A percentile compares a stretch with the other conserved stretches of the same genome.
Evolutionary conservation across 2,113 vertebrate species (phyloP).

Genomic region (Siniperca chuatsi): DNA sequence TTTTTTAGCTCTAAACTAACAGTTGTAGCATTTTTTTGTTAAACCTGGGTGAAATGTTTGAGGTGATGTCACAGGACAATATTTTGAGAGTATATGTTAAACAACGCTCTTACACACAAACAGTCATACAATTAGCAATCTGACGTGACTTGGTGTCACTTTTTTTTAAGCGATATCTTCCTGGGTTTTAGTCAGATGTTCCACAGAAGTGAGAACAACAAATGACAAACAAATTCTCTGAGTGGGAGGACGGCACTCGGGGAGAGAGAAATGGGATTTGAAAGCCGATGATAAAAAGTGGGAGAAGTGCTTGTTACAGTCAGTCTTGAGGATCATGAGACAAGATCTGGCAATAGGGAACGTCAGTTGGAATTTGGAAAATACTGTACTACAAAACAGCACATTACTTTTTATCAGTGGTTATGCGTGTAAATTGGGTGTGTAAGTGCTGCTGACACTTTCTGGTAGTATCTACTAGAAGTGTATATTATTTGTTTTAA

Average conservation of each 20-base stretch:
- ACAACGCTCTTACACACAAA: not conserved
- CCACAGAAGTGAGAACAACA: constrained; percentile 29
- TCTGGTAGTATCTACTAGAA: not conserved
- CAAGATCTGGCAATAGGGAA: constrained; percentile 28
- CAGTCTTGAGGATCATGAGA: constrained; percentile 43
- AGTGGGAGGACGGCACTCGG: constrained; percentile 58
- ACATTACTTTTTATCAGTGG: not conserved
- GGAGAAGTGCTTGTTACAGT: constrained; percentile 68
- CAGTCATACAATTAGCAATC: not conserved
- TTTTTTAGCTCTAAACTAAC: not conserved
- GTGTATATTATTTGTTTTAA: constrained; percentile 27
- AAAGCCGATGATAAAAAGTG: constrained; percentile 64
- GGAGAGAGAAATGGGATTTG: constrained; percentile 40
- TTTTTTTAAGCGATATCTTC: constrained; percentile 1
- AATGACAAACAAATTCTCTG: too few species aligned
- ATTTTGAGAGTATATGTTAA: constrained; percentile 27
- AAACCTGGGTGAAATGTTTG: not conserved
- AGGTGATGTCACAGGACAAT: not conserved
- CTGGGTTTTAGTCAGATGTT: constrained; percentile 50
- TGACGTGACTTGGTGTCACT: constrained; percentile 36
- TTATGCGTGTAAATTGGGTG: not conserved
- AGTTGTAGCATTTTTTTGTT: not conserved
- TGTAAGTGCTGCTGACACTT: constrained; percentile 7
- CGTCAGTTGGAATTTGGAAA: constrained; percentile 45
- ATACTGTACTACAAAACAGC: constrained; percentile 11